phyloP scores from a whole-genome alignment of 2,888 invertebrate species.

The Perizoma affinitatum region DNA sequence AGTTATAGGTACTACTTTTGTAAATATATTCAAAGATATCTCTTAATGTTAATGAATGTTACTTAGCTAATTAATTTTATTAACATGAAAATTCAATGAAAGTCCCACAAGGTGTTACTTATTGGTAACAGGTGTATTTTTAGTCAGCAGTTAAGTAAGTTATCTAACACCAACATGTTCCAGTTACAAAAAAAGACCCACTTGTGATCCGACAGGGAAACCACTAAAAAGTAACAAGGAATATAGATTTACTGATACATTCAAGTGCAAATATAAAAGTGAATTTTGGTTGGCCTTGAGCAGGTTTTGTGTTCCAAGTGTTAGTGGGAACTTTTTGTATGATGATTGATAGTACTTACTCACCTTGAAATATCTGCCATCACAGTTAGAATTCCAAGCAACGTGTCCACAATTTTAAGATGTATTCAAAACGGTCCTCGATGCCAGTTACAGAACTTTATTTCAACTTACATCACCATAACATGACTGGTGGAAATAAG shows the following conservation, averaged over 20 bases:
- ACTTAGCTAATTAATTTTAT: no score
- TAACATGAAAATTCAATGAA: no score
- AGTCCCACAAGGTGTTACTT: neutral
- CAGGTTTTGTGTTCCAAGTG: constrained; percentile 16
- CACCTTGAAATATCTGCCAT: constrained; percentile 52
- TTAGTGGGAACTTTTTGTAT: neutral
- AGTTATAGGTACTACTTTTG: no score
- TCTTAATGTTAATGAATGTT: no score
- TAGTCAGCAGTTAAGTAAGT: no score
- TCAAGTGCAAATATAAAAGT: neutral
- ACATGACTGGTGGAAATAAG: neutral
- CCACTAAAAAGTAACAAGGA: no score
- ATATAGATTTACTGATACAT: no score
- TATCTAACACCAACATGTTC: no score
- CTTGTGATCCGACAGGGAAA: no score
- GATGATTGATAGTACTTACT: constrained; percentile 15
- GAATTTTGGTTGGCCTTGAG: constrained; percentile 2
- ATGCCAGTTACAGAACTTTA: constrained; percentile 23
- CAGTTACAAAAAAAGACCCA: no score
- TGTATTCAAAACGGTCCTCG: neutral
- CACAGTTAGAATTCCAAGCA: constrained; percentile 34
- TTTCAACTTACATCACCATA: constrained; percentile 39
- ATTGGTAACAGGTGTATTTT: neutral
- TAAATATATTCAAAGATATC: no score
- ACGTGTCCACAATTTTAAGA: neutral